Percentiles rank a stretch among this genome's conserved stretches.
phyloP scores from a whole-genome alignment of 2,888 invertebrate species.

The Drosophila affinis region DNA sequence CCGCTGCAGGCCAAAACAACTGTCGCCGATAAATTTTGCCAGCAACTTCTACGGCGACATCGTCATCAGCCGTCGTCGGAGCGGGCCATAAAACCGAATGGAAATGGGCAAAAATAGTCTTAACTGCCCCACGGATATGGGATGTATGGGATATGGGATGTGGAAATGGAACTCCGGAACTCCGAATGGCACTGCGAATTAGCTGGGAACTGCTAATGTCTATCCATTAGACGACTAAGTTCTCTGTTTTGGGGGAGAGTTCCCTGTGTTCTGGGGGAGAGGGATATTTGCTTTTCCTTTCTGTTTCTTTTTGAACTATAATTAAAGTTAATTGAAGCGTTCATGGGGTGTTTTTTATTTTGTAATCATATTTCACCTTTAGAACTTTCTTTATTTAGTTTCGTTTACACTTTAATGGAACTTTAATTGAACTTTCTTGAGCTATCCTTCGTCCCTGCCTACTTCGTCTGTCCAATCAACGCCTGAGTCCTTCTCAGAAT shows the following conservation, averaged over 20 bases:
- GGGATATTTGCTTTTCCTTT: no score
- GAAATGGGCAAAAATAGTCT: constrained; percentile 57
- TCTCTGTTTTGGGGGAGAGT: constrained; percentile 15
- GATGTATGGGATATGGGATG: not conserved
- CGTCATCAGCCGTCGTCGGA: constrained; percentile 7
- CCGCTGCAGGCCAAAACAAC: constrained; percentile 63
- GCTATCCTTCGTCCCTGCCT: no score
- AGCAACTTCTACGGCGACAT: constrained; percentile 18
- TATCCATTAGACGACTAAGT: constrained; percentile 17
- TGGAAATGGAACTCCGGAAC: constrained; percentile 48
- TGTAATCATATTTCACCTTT: no score
- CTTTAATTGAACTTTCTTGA: no score
- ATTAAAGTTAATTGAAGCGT: constrained; percentile 9
- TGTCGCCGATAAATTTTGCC: constrained; percentile 77
- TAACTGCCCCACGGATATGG: constrained; percentile 19
- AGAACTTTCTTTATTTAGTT: no score
- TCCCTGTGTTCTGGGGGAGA: not conserved
- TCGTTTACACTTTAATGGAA: no score
- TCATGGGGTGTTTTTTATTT: no score
- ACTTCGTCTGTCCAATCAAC: no score
- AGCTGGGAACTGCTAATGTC: constrained; percentile 48
- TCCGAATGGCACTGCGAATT: constrained; percentile 60
- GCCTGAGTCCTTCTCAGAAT: no score
- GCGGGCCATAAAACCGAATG: constrained; percentile 56
- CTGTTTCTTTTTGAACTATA: constrained; percentile 3